Evolutionary conservation across 2,888 invertebrate genomes (phyloP).

Genomic region (Andrena bucephala): DNA sequence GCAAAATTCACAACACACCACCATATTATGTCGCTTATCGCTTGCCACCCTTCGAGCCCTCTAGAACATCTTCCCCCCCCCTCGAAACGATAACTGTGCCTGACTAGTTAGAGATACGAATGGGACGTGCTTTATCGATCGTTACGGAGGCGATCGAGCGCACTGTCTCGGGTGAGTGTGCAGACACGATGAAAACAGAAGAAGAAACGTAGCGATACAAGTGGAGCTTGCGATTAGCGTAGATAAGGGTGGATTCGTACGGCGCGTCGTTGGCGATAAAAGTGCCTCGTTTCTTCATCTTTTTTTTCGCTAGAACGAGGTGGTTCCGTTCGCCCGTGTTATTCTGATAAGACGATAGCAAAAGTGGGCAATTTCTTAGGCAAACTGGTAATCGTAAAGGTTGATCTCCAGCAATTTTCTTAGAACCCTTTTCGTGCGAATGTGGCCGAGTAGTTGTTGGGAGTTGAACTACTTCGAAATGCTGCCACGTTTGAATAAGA

Average conservation of each 20-base stretch:
- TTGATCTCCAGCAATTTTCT: neutral
- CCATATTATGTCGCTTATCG: neutral
- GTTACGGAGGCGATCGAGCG: constrained; percentile 51
- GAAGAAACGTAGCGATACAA: constrained; percentile 16
- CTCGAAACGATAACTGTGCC: constrained; percentile 30
- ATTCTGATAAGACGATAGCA: neutral
- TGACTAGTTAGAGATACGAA: constrained; percentile 53
- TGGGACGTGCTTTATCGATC: constrained; percentile 49
- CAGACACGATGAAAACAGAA: constrained; percentile 16
- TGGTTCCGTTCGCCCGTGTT: neutral
- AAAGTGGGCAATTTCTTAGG: neutral
- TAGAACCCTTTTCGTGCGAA: neutral
- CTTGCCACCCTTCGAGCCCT: neutral
- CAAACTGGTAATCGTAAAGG: neutral
- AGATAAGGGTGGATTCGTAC: constrained; percentile 23
- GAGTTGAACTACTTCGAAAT: neutral
- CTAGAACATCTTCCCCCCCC: neutral
- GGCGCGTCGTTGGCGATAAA: constrained; percentile 26
- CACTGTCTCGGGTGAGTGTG: constrained; percentile 56
- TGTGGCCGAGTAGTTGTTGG: neutral
- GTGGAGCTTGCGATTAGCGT: constrained; percentile 37
- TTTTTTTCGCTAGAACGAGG: neutral
- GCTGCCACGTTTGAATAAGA: neutral
- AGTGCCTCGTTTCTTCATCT: constrained; percentile 12
- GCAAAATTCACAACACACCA: neutral